Evolutionary conservation across 2,797 vertebrate genomes (phyloP).

Genomic region (Basileuterus tristriatus): DNA sequence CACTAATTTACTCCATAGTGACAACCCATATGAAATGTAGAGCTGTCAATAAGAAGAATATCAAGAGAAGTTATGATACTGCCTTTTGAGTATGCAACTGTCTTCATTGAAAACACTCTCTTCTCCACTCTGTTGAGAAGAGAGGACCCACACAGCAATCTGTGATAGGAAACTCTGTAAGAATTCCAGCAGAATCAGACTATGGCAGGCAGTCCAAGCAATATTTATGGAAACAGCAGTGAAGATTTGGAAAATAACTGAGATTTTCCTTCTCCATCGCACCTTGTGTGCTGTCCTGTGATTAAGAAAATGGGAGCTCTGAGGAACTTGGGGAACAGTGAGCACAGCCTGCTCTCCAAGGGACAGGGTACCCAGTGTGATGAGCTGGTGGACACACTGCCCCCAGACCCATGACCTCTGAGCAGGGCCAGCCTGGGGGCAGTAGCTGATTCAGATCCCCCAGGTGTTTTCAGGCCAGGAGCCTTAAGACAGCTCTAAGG

Average conservation of each 20-base stretch:
- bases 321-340: not conserved
- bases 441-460: fast-evolving
- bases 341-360: fast-evolving
- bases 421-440: fast-evolving
- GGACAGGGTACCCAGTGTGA: not conserved
- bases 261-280: not conserved
- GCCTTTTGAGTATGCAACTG: not conserved
- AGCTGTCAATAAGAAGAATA: not conserved
- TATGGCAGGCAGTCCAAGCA: not conserved
- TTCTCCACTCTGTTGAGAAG: fast-evolving
- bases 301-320: not conserved
- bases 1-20: not conserved
- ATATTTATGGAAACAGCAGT: not conserved
- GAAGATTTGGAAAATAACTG: not conserved
- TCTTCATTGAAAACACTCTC: not conserved
- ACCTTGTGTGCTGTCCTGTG: not conserved
- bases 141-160: not conserved
- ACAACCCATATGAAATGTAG: not conserved
- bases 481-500: not conserved
- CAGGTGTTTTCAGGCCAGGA: not conserved
- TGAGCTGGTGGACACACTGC: not conserved
- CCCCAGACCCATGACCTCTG: fast-evolving
- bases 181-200: not conserved
- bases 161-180: not conserved
- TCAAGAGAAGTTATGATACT: not conserved